Base-by-base conservation (phyloP, 2,888 invertebrate species). In the Diploptera punctata region DNA sequence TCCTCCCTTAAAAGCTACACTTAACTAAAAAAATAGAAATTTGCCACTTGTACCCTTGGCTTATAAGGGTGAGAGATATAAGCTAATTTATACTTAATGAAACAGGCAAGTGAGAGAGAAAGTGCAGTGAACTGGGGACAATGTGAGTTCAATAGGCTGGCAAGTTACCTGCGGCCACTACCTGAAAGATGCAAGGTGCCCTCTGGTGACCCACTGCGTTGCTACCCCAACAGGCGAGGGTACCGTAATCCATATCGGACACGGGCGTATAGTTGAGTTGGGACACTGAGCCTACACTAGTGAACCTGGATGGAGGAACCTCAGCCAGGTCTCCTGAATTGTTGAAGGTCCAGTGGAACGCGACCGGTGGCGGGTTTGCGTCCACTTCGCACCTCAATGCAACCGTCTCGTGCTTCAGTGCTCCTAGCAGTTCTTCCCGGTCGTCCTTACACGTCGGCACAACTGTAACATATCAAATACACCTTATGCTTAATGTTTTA, bases 331-430 rank as follows among this genome's bases (percentile, higher is more conserved):
- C 94, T 19, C 94, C 94, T 74, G 94, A 94, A 82, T 93, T 94
- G 86, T 96, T 96, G 87, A 96, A 95, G 77, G 94, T 94, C 96
- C 96, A 96, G 80, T 93, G 93, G 84, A 95, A 96, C 80, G 91
- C 89, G 79, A 91, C 90, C 72, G 92, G 88, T 9, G 93, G 89
- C n/a, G 95, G 95, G 81, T 95, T 94, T 77, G 95, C 93, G 80
- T 95, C 94, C 76, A 95, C 94, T 76, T 93, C 92, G 82, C 95
- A 96, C 81, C 91, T 90, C 76, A 95, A 84, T 71, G 91, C 89
- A 72, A 95, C 90, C n/a, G 93, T 94, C 84, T 95, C 95, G 81
- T 94, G 93, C 83, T 94, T 94, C 78, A 95, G 85, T 67, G 95
- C 95, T 0, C 95, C 95, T 78, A 93, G 91, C 67, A 95, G 87